Conservation (phyloP, 2,797 vertebrate genomes). For the Dromococcyx pavoninus region DNA sequence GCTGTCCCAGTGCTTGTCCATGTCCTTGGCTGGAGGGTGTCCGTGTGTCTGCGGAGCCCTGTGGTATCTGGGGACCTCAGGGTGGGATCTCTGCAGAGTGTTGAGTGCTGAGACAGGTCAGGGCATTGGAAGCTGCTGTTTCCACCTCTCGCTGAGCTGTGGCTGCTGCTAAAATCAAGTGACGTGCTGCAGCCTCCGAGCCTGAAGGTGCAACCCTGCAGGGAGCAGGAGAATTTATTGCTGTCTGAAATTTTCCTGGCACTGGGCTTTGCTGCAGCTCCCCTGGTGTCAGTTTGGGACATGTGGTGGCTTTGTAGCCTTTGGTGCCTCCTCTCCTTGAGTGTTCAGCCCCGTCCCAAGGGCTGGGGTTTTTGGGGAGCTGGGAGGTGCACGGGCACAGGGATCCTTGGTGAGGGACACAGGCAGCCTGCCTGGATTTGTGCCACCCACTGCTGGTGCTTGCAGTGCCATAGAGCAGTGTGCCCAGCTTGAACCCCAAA, state of each 20-base stretch:
- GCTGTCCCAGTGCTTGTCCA: fast-evolving
- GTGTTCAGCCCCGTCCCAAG: fast-evolving
- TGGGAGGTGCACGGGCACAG: not conserved
- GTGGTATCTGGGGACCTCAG: fast-evolving
- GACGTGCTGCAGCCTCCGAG: not conserved
- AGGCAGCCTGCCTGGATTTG: not conserved
- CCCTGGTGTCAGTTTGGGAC: fast-evolving
- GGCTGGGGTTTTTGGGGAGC: not conserved
- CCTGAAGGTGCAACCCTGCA: not conserved
- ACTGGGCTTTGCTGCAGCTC: not conserved
- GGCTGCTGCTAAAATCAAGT: not conserved
- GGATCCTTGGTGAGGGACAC: not conserved
- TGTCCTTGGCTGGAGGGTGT: not conserved
- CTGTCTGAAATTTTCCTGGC: not conserved
- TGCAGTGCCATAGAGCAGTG: not conserved
- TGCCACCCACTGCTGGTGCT: not conserved
- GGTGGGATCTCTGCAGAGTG: not conserved
- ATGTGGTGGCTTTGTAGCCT: not conserved
- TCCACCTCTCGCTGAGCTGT: not conserved
- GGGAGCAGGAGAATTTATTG: not conserved
- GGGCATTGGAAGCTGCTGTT: not conserved
- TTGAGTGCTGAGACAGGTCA: not conserved
- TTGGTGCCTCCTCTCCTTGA: not conserved
- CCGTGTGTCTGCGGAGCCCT: not conserved
- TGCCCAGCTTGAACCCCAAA: not conserved